Evolutionary conservation across 2,113 vertebrate genomes (phyloP), one percentile per base, ranked within the genome.

Genomic region (Sorex fumeus): DNA sequence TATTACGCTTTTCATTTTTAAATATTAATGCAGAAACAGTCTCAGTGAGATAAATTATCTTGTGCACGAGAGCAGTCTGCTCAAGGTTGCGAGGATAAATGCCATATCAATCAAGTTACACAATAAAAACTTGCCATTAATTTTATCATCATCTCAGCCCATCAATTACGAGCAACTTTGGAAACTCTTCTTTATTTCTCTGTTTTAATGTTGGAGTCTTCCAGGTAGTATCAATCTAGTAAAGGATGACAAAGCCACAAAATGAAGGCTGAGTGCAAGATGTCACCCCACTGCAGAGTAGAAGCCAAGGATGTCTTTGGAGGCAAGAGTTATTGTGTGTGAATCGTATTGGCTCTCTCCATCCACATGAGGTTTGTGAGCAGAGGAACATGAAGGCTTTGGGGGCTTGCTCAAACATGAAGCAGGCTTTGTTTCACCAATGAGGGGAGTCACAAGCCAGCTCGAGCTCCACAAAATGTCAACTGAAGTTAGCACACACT

Each of bases 1-100:
- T 92, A 97, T 96, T 97, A 96, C 23, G 66, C 72, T 79, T 97
- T 96, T 97, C 91, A 95, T 96, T 98, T 97, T 94, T 91, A 97
- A 98, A 97, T 96, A 97, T 97, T 97, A 96, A 96, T 94, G 90
- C 93, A 95, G 85, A 95, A 97, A 95, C 0, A 0, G 89, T 86
- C 91, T 96, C 94, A 36, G 88, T 83, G 95, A 98, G 97, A 97
- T 95, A 96, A 97, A 95, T 97, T 90, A 96, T 86, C 93, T 96
- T 83, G 90, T 84, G 97, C 97, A 95, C 86, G 95, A 94, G 94
- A 96, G 93, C 93, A 95, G 90, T 94, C 95, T 94, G 88, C 94
- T 96, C 88, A 85, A 96, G 95, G 95, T 80, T 95, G 94, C 96
- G 30, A 0, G 91, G 94, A 97, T 88, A 97, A 94, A 91, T 81